Conservation (phyloP, 2,113 vertebrate genomes). For the Cacatua alba region DNA sequence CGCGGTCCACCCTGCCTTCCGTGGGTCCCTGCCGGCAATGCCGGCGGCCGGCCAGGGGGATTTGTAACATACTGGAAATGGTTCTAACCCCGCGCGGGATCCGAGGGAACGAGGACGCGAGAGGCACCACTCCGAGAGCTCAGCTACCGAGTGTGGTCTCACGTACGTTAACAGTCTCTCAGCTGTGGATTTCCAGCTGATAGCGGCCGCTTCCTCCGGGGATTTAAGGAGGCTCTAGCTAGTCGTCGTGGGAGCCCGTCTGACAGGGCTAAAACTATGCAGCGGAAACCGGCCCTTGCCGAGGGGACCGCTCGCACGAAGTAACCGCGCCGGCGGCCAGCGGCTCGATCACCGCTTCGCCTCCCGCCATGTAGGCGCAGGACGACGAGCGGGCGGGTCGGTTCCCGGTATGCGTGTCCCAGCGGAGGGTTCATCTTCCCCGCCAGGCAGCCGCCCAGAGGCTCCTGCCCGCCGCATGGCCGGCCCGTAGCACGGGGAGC, state of each 20-base stretch:
- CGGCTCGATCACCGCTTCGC: neutral
- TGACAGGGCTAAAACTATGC: neutral
- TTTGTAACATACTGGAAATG: rapidly evolving
- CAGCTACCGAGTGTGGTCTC: neutral
- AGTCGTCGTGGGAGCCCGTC: too few relatives aligned
- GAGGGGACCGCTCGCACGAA: too few relatives aligned
- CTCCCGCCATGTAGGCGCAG: neutral
- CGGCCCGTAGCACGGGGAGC: too few relatives aligned
- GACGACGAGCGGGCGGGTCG: neutral
- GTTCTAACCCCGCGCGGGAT: neutral
- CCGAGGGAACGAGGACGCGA: neutral
- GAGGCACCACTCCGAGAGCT: neutral
- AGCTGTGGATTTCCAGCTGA: neutral
- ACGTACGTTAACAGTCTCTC: neutral
- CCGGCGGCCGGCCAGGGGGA: too few relatives aligned
- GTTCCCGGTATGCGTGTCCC: neutral
- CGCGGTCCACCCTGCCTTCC: neutral
- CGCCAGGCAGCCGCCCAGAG: too few relatives aligned
- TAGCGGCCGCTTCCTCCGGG: neutral
- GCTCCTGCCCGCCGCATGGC: neutral
- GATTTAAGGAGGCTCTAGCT: neutral
- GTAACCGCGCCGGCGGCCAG: neutral
- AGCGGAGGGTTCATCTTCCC: neutral
- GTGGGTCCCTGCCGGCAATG: neutral
- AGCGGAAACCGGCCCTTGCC: neutral